Base-by-base conservation (phyloP, 2,888 invertebrate species). In the Watsonalla cultraria region DNA sequence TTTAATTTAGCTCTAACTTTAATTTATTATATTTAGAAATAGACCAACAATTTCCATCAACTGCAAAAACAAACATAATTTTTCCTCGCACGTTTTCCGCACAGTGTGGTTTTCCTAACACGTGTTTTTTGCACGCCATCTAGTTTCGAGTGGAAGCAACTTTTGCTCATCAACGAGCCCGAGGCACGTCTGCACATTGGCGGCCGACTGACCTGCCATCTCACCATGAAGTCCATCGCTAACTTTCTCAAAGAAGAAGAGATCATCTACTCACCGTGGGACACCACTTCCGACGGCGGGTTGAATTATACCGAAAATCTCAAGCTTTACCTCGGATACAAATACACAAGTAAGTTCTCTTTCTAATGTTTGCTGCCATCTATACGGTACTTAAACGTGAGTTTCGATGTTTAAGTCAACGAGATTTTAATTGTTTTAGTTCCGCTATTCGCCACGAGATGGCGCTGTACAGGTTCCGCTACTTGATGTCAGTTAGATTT, bases 201-300 rank as follows among this genome's bases (percentile, higher is more conserved):
- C 24, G 95, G 95, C 2, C 92, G 92, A 51, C 92, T 93, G 35
- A 94, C 95, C 34, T 97, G 96, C 72, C 93, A 94, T 59, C 92
- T 96, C 57, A 93, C 94, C 86, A 94, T 95, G 92, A 93, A 94
- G 62, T 93, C 94, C 0, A 84, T 96, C 70, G 93, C 94, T 7
- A 93, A 94, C 68, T 90, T 75, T 58, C 65, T 91, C 68, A 91
- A 91, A 70, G 75, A 78, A 51, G 88, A 89, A 68, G 84, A 87
- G 8, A 84, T 90, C 5, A 78, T 84, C 13, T 91, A 88, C 68
- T 86, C 84, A 0, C 92, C 93, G 6, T 94, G 94, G 83, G 95
- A 95, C 71, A 84, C 95, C 5, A 91, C 90, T 0, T 87, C 89
- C 0, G 84, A 92, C 49, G 91, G 92, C 54, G 92, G 87, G 0